phyloP scores from a whole-genome alignment of 2,888 invertebrate genomes.

The Ecliptopera silaceata region DNA sequence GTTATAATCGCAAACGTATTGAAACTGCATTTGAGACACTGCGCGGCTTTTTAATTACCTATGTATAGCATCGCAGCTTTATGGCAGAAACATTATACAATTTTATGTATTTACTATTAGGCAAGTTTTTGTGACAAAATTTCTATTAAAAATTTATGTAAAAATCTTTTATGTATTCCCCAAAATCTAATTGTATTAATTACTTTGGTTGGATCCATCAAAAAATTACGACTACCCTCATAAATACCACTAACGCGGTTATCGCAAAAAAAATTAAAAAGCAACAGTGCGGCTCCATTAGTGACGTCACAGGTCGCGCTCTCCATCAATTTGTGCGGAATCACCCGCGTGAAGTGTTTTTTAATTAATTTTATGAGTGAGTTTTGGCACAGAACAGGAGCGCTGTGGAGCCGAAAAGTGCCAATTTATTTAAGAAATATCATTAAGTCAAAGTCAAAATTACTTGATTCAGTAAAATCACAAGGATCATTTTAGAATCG shows the following conservation, averaged over 20 bases:
- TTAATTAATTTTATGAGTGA: conserved; percentile 82
- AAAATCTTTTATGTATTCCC: neutral
- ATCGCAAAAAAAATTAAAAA: conserved; percentile 52
- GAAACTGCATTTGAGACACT: too few relatives aligned
- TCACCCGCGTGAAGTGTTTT: conserved; percentile 80
- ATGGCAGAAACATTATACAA: too few relatives aligned
- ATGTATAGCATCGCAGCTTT: too few relatives aligned
- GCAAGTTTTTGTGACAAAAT: neutral
- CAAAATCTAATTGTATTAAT: conserved; percentile 1
- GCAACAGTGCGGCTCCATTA: conserved; percentile 72
- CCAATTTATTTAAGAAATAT: too few relatives aligned
- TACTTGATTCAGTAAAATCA: too few relatives aligned
- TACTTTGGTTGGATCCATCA: conserved; percentile 31
- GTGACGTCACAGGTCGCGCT: conserved; percentile 68
- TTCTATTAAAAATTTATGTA: neutral
- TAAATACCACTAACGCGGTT: conserved; percentile 51
- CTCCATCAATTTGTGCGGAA: conserved; percentile 79
- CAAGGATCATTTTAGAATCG: too few relatives aligned
- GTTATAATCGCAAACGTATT: too few relatives aligned
- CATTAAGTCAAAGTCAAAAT: neutral
- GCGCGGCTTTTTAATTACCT: too few relatives aligned
- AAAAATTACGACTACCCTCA: conserved; percentile 45
- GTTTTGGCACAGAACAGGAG: conserved; percentile 54
- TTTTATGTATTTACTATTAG: too few relatives aligned
- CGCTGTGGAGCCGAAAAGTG: conserved; percentile 43